A percentile compares a stretch with the other conserved stretches of the same genome.
Evolutionary conservation across 2,888 invertebrate genomes (phyloP).

Genomic region (Diachrysia chrysitis): DNA sequence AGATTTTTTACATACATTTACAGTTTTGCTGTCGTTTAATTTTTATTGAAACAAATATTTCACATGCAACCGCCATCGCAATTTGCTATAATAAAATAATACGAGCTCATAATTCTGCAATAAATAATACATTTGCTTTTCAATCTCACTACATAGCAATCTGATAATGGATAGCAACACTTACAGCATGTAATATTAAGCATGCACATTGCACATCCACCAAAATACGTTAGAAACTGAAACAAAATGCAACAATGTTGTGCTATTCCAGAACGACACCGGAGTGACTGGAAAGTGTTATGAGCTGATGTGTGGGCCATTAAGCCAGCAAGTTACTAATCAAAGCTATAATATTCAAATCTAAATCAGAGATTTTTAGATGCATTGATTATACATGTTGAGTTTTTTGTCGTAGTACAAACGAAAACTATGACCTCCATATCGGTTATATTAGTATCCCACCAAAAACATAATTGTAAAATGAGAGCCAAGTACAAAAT

Average conservation of each 20-base stretch:
- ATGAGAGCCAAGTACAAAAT: too few species aligned
- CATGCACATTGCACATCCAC: slow-evolving; percentile 17
- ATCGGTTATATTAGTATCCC: too few species aligned
- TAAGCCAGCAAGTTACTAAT: slow-evolving; percentile 15
- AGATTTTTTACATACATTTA: too few species aligned
- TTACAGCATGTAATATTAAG: not conserved
- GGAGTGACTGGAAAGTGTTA: slow-evolving; percentile 41
- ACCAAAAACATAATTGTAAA: too few species aligned
- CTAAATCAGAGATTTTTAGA: too few species aligned
- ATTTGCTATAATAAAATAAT: not conserved
- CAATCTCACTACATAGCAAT: not conserved
- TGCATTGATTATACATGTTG: too few species aligned
- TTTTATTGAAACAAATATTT: not conserved
- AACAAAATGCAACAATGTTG: slow-evolving; percentile 48
- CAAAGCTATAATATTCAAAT: too few species aligned
- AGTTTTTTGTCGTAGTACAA: too few species aligned
- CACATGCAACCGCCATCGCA: not conserved
- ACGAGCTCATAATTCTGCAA: not conserved
- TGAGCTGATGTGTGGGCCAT: slow-evolving; percentile 28
- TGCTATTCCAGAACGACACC: slow-evolving; percentile 15
- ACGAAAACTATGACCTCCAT: too few species aligned
- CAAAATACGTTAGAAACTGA: slow-evolving; percentile 16
- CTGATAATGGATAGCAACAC: not conserved
- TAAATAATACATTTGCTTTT: not conserved
- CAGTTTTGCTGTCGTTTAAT: too few species aligned